Base-by-base conservation (phyloP, 2,888 invertebrate genomes). In the Cantharis rustica region DNA sequence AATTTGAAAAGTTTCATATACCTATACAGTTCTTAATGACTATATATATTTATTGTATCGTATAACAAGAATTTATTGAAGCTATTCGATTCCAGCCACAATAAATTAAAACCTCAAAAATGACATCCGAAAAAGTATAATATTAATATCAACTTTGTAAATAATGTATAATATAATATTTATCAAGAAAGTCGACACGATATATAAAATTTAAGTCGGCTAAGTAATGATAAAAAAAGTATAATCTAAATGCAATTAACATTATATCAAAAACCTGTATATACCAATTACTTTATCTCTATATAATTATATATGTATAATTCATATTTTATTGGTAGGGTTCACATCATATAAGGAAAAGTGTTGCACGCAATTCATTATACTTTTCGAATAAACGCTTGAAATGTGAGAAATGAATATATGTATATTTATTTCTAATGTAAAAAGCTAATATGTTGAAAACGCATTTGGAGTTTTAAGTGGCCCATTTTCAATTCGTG, bases 21-120 rank as follows among this genome's bases (percentile, higher is more conserved):
- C 11, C 11, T 31, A 75, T 75, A 77, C 73, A 75, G 78, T 78
- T 78, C 73, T 70, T 78, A 78, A 78, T 78, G 78, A 73, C 47
- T 47, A 75, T 78, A 68, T 71, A 73, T 78, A 47, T 72, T 70
- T 78, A 72, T 75, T 72, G 69, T 77, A 74, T 77, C 73, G 69
- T 69, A 71, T 71, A 73, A 77, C 61, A 73, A 73, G 69, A 71
- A 77, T 77, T 77, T 73, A 75, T 71, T 61, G 70, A 63, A 69
- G 69, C 61, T 66, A 47, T 63, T 72, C 64, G 71, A 76, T 73
- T 71, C 61, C 62, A 61, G 71, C 13, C 23, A 23, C 17, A 17
- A 66, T 66, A 66, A 66, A 66, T 66, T 66, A 66, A 66, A 66
- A 66, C 17, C 64, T 66, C 64, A 20, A 17, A 66, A 20, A 17